Evolutionary conservation across 2,113 vertebrate genomes (phyloP), one percentile per base, ranked within the genome.

Genomic region (Lepisosteus oculatus): DNA sequence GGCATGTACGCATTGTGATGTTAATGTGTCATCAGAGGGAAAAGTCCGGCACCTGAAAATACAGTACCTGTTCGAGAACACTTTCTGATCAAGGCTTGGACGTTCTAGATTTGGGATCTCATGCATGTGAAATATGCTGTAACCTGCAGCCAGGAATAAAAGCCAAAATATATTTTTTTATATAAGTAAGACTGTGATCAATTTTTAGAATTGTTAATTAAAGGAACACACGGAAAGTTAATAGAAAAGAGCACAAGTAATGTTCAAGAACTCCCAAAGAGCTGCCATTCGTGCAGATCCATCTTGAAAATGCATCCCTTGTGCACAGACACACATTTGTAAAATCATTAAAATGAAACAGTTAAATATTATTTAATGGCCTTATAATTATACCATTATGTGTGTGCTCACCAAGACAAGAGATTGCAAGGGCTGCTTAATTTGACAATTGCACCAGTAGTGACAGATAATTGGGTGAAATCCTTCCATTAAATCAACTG

Each of bases 381-480:
- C 56, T 59, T 59, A 59, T 59, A 59, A 59, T 59, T 59, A 59
- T 59, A 59, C n/a, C 56, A 59, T 59, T 59, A 59, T 59, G 56
- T 3, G 11, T 59, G 56, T 13, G 56, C 56, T 59, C 56, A 59
- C 56, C 56, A 59, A 59, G 56, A n/a, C 56, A 59, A 59, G 11
- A n/a, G 56, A 3, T 14, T 59, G 56, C 56, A 59, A 6, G 13
- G 12, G 56, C 56, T 59, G 56, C 56, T 11, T 59, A 59, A 12
- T 59, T 14, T 13, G 5, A 51, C 5, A 51, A 51, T 51, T 51
- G 47, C 47, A 51, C 47, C 47, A 59, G 11, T n/a, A 4, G 56
- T 59, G 56, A 59, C 56, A 59, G 56, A 14, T 59, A 59, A 59
- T 59, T 59, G 56, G 56, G n/a, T 12, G 11, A 4, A 59, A 59